These are phyloP conservation scores for Formicarius rufipectus DNA, from an alignment of 2,113 vertebrate species.

Conservation along the genomic window DNA sequence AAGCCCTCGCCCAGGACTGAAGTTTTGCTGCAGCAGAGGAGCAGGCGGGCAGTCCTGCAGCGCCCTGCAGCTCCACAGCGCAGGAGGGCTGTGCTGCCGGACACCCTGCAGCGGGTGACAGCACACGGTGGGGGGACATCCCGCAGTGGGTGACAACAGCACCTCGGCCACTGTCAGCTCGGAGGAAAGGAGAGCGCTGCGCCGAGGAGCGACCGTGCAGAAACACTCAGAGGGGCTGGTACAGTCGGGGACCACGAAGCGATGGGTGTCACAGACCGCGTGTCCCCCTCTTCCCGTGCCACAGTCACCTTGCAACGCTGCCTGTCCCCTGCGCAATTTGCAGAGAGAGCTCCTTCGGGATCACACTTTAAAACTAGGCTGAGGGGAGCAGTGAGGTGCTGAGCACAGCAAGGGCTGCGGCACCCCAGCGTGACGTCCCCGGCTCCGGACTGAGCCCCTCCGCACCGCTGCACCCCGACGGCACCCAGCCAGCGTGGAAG, in stretches of 20 bases:
- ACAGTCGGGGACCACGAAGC: not conserved
- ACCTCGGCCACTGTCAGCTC: not conserved
- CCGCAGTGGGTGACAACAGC: not conserved
- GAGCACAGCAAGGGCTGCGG: not conserved
- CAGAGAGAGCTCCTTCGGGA: not conserved
- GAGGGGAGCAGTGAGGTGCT: not conserved
- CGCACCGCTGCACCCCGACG: not conserved
- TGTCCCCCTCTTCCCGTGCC: not conserved
- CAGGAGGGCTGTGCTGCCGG: not conserved
- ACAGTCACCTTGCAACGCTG: constrained; percentile 19
- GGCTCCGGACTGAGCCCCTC: not conserved
- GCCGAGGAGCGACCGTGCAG: not conserved
- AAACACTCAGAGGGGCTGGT: not conserved
- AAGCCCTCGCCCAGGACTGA: not conserved
- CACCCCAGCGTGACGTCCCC: not conserved
- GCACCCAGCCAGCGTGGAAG: not conserved
- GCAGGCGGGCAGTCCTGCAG: not conserved
- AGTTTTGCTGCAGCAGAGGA: constrained; percentile 48
- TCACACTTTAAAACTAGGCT: not conserved
- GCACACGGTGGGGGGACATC: not conserved
- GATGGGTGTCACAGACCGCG: not conserved
- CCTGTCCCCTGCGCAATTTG: not conserved
- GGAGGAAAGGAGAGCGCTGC: not conserved
- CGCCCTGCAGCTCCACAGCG: not conserved
- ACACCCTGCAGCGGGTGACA: not conserved